A percentile compares a stretch with the other conserved stretches of the same genome.
phyloP scores from a whole-genome alignment of 2,113 vertebrate genomes.

The Brachirus orientalis region DNA sequence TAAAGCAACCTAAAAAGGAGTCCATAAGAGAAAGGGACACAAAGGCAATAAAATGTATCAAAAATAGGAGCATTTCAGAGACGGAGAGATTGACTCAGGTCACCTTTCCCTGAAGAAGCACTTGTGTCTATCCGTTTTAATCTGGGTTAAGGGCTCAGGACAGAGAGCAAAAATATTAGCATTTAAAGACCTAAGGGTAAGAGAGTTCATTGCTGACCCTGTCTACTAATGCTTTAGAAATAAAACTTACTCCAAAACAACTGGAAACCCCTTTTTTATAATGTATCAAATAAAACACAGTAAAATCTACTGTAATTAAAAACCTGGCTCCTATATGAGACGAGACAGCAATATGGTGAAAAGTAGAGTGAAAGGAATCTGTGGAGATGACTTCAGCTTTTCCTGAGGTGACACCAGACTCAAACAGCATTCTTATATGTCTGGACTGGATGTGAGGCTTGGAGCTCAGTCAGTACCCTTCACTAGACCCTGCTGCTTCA shows the following conservation, averaged over 20 bases:
- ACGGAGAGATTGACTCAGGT: too few relatives aligned
- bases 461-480: conserved; percentile 69
- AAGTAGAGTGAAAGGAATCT: conserved; percentile 55
- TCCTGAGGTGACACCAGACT: conserved; percentile 75
- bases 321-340: conserved; percentile 58
- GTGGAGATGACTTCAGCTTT: conserved; percentile 61
- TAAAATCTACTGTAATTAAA: conserved; percentile 58
- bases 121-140: too few relatives aligned
- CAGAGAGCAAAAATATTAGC: too few relatives aligned
- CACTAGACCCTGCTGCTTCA: conserved; percentile 63
- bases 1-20: too few relatives aligned
- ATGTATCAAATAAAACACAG: conserved; percentile 41
- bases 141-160: too few relatives aligned
- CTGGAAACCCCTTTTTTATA: conserved; percentile 11
- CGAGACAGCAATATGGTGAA: conserved; percentile 48
- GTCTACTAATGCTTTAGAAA: too few relatives aligned
- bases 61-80: too few relatives aligned
- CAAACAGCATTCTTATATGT: conserved; percentile 76
- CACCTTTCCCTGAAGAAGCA: too few relatives aligned
- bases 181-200: too few relatives aligned
- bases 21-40: too few relatives aligned
- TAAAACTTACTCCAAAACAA: conserved; percentile 11
- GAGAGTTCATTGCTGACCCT: too few relatives aligned
- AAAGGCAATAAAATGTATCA: too few relatives aligned
- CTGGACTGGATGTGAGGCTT: conserved; percentile 71